phyloP scores from a whole-genome alignment of 2,888 invertebrate species.

The Rhopalosiphum nymphaeae region DNA sequence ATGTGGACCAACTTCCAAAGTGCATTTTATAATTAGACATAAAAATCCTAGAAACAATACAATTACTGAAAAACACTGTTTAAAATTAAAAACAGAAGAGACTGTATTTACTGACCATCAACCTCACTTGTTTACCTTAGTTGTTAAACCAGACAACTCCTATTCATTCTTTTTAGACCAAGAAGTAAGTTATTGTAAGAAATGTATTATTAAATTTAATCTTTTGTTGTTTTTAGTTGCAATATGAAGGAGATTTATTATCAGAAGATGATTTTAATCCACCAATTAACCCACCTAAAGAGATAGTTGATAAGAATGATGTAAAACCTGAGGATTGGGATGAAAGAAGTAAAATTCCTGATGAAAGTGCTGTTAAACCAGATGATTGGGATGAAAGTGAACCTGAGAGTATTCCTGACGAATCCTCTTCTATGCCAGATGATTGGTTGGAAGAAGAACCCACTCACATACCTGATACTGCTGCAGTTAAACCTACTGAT shows the following conservation, averaged over 20 bases:
- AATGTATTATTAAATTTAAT: conserved; percentile 18
- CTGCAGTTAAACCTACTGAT: conserved; percentile 89
- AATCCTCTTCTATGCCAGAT: conserved; percentile 84
- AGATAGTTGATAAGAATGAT: conserved; percentile 77
- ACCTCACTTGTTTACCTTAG: conserved; percentile 87
- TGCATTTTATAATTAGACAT: conserved; percentile 94
- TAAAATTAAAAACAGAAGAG: conserved; percentile 83
- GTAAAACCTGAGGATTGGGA: conserved; percentile 93
- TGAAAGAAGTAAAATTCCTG: conserved; percentile 91
- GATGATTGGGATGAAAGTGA: conserved; percentile 97
- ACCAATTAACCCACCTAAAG: conserved; percentile 92
- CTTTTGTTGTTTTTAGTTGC: conserved; percentile 60
- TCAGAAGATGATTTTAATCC: conserved; percentile 86
- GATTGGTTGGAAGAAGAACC: conserved; percentile 96
- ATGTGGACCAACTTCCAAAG: conserved; percentile 95
- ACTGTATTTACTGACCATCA: conserved; percentile 86
- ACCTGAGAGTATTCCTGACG: conserved; percentile 90
- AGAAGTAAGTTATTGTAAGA: conserved; percentile 71
- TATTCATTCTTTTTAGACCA: conserved; percentile 88
- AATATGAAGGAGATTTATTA: conserved; percentile 83
- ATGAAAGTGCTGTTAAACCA: conserved; percentile 89
- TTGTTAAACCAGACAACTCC: conserved; percentile 83
- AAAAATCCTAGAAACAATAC: conserved; percentile 92
- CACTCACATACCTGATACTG: conserved; percentile 86
- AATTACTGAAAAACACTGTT: conserved; percentile 95